Base-by-base conservation (phyloP, 2,888 invertebrate species). In the Epinotia demarniana region DNA sequence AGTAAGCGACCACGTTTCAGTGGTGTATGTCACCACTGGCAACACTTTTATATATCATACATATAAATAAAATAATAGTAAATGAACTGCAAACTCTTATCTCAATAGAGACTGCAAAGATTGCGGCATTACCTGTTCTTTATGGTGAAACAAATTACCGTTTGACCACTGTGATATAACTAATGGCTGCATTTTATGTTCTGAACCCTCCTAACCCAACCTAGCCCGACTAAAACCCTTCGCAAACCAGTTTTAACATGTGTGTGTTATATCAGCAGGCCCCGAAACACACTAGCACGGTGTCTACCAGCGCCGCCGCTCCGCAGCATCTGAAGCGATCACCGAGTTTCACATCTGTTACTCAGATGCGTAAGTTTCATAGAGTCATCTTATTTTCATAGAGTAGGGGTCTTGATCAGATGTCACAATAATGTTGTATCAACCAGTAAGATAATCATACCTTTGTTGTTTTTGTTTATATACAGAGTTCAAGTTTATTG, bases 271-370 rank as follows among this genome's bases (percentile, higher is more conserved):
- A 61, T 77, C 64, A 77, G 70, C 82, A 87, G 84, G 77, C 85
- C 3, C 80, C 87, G 2, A 91, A 92, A 78, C 90, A 90, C 80
- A 77, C 85, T 0, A 83, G 82, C 73, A 73, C 78, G 8, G 82
- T 82, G 8, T 80, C 82, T 13, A 79, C 81, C n/a, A 67, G 71
- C 57, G 83, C 87, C 2, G 84, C 84, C 1, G 84, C 85, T 2
- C 88, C 83, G 73, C 90, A 88, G 43, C 93, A 91, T 76, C 87
- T 94, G 70, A 94, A 94, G 83, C 82, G 94, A 39, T 94, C 93
- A 12, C 94, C 94, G 1, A 92, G 92, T 80, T 93, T 92, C 84
- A 83, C 90, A 0, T 88, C 91, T 0, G 83, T 90, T 2, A 87
- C 82, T 19, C 90, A 88, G 77, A 78, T 92, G 53, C 81, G 94